These are phyloP conservation scores for Larimichthys polyactis DNA, from an alignment of 2,113 vertebrate species.

Conservation along the genomic window DNA sequence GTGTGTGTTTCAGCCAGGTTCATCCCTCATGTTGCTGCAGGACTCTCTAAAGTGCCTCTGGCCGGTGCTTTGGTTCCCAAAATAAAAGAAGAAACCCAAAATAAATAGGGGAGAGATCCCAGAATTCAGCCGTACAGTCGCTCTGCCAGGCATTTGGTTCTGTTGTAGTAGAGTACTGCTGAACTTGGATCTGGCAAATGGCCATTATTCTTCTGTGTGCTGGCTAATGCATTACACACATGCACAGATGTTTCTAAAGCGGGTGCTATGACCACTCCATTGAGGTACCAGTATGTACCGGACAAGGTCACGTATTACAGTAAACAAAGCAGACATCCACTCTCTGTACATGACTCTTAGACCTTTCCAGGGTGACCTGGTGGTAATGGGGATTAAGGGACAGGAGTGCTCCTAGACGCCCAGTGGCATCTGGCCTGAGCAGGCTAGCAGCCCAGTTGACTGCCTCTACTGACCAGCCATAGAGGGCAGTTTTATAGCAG, in stretches of 20 bases:
- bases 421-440: conserved; percentile 80
- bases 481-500: conserved; percentile 75
- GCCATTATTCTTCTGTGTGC: conserved; percentile 8
- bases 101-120: conserved; percentile 65
- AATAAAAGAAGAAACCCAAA: conserved; percentile 74
- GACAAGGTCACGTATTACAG: conserved; percentile 45
- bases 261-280: conserved; percentile 8
- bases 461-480: conserved; percentile 68
- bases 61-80: conserved; percentile 70
- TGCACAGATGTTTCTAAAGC: conserved; percentile 35
- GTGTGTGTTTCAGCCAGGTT: conserved; percentile 41
- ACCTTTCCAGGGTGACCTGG: conserved; percentile 64
- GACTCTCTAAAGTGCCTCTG: conserved; percentile 77
- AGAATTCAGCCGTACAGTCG: conserved; percentile 30
- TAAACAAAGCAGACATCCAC: conserved; percentile 51
- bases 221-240: conserved; percentile 11
- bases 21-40: conserved; percentile 60
- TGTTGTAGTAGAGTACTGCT: conserved; percentile 17
- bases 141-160: conserved; percentile 15
- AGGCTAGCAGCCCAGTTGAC: conserved; percentile 69
- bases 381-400: conserved; percentile 62
- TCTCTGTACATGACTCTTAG: conserved; percentile 46
- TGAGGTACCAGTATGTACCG: background rate
- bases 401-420: conserved; percentile 56
- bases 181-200: conserved; percentile 27